Base-by-base conservation (phyloP, 2,113 vertebrate genomes). In the Chunga burmeisteri region DNA sequence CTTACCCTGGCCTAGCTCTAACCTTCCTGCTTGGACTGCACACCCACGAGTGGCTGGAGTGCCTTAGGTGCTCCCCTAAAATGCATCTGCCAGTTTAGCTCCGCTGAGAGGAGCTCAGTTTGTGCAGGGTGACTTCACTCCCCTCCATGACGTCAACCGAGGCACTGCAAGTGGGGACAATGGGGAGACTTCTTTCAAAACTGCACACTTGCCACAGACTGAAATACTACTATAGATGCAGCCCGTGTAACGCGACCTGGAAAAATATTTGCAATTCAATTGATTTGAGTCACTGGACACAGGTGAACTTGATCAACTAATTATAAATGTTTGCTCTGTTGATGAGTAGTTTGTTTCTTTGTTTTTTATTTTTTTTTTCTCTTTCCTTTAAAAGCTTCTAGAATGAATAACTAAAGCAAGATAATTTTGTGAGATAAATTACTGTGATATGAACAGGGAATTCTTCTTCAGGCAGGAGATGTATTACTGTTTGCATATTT, bases 401-500 rank as follows among this genome's bases (percentile, higher is more conserved):
- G 25, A 90, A 85, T 86, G 38, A 88, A 77, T 91, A 94, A 86
- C 34, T 71, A 81, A 84, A 89, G 47, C 56, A 86, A 91, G 73
- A 74, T 78, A 89, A 91, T 91, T 92, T 68, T 75, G 30, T 56
- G 91, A 96, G 74, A 91, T 11, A 3, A 96, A 94, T 93, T 86
- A 94, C 71, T 79, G 49, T 72, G 23, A 19, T 70, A 52, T 20
- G 38, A 96, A 71, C 56, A 86, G 38, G 27, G 85, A 91, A 94
- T 96, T 95, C 63, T 72, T 97, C 83, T 93, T 66, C 77, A 93
- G 53, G 70, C 78, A 94, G 71, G 58, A 90, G 62, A 88, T 79
- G 16, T 68, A 84, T 96, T 95, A 56, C 85, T 95, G 55, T 90
- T 95, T 95, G 81, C 81, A 47, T 83, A 95, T 84, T 96, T 91